Base-by-base conservation (phyloP, 2,888 invertebrate genomes). In the Ormyrus thymus region DNA sequence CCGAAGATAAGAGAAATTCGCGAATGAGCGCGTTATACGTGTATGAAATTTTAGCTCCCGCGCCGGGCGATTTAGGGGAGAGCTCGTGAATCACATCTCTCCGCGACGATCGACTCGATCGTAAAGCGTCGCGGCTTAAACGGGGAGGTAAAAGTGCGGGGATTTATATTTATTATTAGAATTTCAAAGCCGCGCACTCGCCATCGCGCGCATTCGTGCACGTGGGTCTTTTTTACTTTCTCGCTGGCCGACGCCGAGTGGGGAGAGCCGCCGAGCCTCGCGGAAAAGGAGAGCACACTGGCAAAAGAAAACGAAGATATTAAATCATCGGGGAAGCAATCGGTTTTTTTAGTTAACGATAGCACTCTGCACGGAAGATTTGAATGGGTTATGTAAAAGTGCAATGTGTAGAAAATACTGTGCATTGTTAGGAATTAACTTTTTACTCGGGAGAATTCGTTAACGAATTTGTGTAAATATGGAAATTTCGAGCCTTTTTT, bases 121-220 rank as follows among this genome's bases (percentile, higher is more conserved):
- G 51, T 70, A 70, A 70, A 51, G 7, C 43, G 29, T 50, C 11
- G n/a, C n/a, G 59, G 59, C 62, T 72, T 72, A 45, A 62, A 15
- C 43, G 45, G 50, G 10, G 15, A 46, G 3, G 29, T 29, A 29
- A 29, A 53, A 72, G 46, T 46, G 9, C 11, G 15, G 3, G 8
- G 46, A 59, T 59, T 51, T 61, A 69, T 58, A n/a, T 43, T 46
- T 62, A 7, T 50, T 7, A 59, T 72, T 72, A n/a, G 43, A 72
- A 72, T 73, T 73, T 64, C 50, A 65, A 73, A 65, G 15, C 55
- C 15, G 8, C 62, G 11, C 43, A 29, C 43, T 70, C 7, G 6
- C n/a, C 29, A 8, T n/a, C 11, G 43, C 56, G 50, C 59, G 29
- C 3, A 29, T 29, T 2, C 3, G 4, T 29, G 4, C 29, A 29